phyloP scores from a whole-genome alignment of 2,797 vertebrate species.

The Podarcis lilfordi region DNA sequence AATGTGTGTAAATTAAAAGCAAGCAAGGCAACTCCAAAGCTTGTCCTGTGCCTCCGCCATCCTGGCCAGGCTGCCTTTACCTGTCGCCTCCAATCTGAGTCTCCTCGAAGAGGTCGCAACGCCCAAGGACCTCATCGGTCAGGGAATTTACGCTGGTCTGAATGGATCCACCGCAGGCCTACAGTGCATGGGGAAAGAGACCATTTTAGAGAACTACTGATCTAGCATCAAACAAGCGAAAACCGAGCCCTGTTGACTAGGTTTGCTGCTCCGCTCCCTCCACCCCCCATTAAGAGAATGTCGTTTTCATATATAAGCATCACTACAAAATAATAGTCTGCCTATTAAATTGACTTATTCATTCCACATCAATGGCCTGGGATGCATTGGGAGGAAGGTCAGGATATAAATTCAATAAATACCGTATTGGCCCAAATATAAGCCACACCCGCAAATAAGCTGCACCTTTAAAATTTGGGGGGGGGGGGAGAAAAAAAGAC shows the following conservation, averaged over 20 bases:
- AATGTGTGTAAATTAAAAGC: no score
- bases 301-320: no score
- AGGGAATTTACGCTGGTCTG: slow-evolving; percentile 91
- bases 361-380: no score
- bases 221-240: no score
- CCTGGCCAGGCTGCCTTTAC: slow-evolving; percentile 67
- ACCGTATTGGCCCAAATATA: no score
- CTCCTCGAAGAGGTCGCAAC: slow-evolving; percentile 92
- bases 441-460: no score
- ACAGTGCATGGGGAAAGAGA: neutral
- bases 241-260: neutral
- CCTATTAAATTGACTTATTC: no score
- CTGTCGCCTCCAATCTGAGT: slow-evolving; percentile 96
- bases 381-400: no score
- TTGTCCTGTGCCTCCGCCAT: rapidly evolving
- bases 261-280: neutral
- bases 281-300: no score
- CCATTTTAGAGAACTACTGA: rapidly evolving
- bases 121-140: slow-evolving; percentile 88
- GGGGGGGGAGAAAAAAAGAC: no score
- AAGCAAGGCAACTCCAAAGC: rapidly evolving
- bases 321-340: neutral
- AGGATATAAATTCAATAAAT: no score
- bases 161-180: slow-evolving; percentile 98
- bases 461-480: no score